Evolutionary conservation across 2,888 invertebrate genomes (phyloP), one percentile per base, ranked within the genome.

Genomic region (Schizotus pectinicornis): DNA sequence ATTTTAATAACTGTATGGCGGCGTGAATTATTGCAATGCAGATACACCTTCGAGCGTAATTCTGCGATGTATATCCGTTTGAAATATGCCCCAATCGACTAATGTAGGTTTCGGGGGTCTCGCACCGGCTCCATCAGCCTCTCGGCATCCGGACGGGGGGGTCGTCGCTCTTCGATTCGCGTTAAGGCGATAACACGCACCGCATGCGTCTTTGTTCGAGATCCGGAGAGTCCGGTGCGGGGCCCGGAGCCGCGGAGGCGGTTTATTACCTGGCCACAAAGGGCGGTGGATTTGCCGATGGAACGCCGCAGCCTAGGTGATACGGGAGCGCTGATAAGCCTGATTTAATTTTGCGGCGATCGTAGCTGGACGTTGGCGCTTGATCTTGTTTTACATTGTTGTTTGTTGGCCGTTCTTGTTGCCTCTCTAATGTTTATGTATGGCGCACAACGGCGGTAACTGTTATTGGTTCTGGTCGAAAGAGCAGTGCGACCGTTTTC

Each of bases 301-400:
- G 46, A 54, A 54, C 59, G 45, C 62, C 65, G 56, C 54, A 59
- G 52, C 63, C 63, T 59, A 66, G 70, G 70, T 67, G 69, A 67
- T 68, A 65, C 63, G 62, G 65, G 65, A 61, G 63, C 65, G 67
- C 70, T 71, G 75, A 75, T 75, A 75, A 75, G 74, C 75, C 72
- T 73, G 75, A 75, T 75, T 75, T 75, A 75, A 75, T 75, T 75
- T 75, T 73, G 75, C 70, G 74, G 74, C 73, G 68, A 73, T 74
- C 69, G 67, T 68, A 53, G 70, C 67, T 65, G 72, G 74, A 74
- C 74, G 67, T 68, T 66, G 67, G 59, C 67, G 72, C 72, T 75
- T 73, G 74, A 74, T 75, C 74, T 75, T 72, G 72, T 71, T 74
- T 73, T 72, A 72, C 71, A 69, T 68, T 69, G 72, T 71, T 71